phyloP scores from a whole-genome alignment of 2,113 vertebrate species.

The Alligator sinensis region DNA sequence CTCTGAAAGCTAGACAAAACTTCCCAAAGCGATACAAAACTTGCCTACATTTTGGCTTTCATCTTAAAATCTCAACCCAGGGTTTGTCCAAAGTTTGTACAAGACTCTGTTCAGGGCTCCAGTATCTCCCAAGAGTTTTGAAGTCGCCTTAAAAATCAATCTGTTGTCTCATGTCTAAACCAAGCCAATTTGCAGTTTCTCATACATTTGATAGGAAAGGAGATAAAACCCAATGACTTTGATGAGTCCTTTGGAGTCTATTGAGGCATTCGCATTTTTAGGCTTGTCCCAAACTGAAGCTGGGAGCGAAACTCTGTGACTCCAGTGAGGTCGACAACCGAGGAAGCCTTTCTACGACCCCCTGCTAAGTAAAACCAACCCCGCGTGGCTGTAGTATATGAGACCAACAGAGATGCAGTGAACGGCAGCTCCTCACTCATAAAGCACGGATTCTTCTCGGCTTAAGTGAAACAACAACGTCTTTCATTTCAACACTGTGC shows the following conservation, averaged over 20 bases:
- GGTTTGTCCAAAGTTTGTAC: too few relatives aligned
- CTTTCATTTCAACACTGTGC: neutral
- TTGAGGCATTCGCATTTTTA: neutral
- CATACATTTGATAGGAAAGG: neutral
- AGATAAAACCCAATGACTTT: too few relatives aligned
- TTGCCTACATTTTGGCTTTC: rapidly evolving
- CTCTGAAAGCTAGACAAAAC: too few relatives aligned
- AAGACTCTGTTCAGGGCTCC: too few relatives aligned
- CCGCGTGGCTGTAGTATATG: rapidly evolving
- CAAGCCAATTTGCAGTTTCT: rapidly evolving
- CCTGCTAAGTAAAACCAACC: rapidly evolving
- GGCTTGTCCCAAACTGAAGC: rapidly evolving
- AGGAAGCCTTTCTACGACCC: neutral
- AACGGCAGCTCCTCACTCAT: rapidly evolving
- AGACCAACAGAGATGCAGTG: neutral
- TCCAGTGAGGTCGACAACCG: neutral
- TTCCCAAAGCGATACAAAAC: neutral
- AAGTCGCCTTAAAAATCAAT: too few relatives aligned
- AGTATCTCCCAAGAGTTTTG: too few relatives aligned
- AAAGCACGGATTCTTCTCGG: rapidly evolving
- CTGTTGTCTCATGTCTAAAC: neutral
- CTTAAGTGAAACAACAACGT: rapidly evolving
- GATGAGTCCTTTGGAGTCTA: too few relatives aligned
- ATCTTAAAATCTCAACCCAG: neutral
- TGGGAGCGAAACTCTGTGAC: rapidly evolving